Base-by-base conservation (phyloP, 2,113 vertebrate species). In the Rhinichthys klamathensis region DNA sequence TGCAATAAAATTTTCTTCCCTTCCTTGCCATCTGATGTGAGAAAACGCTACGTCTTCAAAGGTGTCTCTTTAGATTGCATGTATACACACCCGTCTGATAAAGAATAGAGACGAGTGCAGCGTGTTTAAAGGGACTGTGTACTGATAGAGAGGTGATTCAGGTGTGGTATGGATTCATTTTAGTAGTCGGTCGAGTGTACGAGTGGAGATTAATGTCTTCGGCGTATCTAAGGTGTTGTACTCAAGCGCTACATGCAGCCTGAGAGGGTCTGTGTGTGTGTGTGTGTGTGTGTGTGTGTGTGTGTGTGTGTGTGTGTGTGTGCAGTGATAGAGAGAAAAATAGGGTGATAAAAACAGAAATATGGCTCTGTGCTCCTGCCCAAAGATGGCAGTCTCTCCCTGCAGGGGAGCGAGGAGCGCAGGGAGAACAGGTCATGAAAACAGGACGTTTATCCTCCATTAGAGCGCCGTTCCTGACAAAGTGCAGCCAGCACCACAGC, bases 311-410 rank as follows among this genome's bases (percentile, higher is more conserved):
- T 51, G 70, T 60, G n/a, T 65, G 61, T 56, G 21, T 61, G 84
- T n/a, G 78, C 32, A 18, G 44, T 7, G 54, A 49, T 32, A 27
- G 18, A 82, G n/a, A 74, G 16, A 70, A 41, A 61, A 44, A 44
- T n/a, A 72, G 63, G 27, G 65, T 74, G 75, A 61, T 38, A 54
- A 44, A 77, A 54, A 18, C 18, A 67, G 61, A 87, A 63, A 61
- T 35, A 70, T 51, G 49, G 80, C 80, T 84, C 75, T 72, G 80
- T 84, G 73, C 38, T 85, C 15, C 79, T 84, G 78, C 88, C 88
- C 88, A 89, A 88, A 89, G 88, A 86, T 89, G 88, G 88, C 88
- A 88, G 88, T 89, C 61, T 89, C 81, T 89, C 76, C 84, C 88
- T 89, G 88, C 88, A 84, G 86, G 86, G 88, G 76, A 85, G 83